phyloP scores from a whole-genome alignment of 2,113 vertebrate genomes.

The Tamias sibiricus region DNA sequence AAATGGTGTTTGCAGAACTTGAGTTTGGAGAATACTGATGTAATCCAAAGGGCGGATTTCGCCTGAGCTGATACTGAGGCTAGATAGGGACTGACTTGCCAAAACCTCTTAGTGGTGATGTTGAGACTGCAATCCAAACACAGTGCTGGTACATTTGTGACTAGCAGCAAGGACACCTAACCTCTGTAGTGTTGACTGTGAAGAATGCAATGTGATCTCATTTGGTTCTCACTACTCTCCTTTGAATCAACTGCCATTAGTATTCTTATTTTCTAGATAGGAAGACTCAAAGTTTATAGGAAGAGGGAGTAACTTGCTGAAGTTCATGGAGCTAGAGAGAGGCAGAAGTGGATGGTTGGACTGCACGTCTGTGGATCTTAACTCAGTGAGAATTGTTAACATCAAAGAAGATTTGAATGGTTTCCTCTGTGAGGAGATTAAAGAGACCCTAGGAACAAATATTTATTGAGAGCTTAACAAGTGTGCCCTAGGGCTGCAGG shows the following conservation, averaged over 20 bases:
- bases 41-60: background rate
- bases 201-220: background rate
- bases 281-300: background rate
- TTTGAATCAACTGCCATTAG: background rate
- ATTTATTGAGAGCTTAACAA: constrained; percentile 9
- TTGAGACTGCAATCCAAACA: background rate
- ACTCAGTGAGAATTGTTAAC: background rate
- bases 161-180: background rate
- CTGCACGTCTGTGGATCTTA: background rate
- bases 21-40: background rate
- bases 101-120: background rate
- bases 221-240: background rate
- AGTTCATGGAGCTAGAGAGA: background rate
- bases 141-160: background rate
- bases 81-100: background rate
- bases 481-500: background rate
- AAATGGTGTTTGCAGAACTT: background rate
- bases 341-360: background rate
- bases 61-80: background rate
- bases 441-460: background rate
- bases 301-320: background rate
- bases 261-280: background rate
- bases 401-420: constrained; percentile 7
- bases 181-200: background rate
- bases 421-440: constrained; percentile 19